A percentile compares a stretch with the other conserved stretches of the same genome.
These are phyloP conservation scores for Nestor notabilis DNA, from an alignment of 2,113 vertebrate genomes.

Conservation along the genomic window DNA sequence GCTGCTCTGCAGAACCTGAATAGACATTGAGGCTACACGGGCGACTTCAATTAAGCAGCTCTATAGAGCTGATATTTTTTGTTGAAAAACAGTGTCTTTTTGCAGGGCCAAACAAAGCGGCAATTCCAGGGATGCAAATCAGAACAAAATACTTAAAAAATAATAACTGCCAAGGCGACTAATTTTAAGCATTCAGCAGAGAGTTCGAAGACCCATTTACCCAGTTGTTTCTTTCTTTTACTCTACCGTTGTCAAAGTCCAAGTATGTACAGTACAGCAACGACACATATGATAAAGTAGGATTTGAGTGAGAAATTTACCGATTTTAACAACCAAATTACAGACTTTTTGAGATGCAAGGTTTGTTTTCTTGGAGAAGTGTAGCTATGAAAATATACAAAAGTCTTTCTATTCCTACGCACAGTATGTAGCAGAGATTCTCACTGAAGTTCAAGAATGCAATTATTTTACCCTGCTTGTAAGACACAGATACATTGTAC, in stretches of 20 bases:
- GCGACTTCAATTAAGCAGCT: conserved; percentile 28
- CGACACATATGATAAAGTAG: background rate
- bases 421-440: conserved; percentile 14
- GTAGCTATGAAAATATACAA: conserved; percentile 14
- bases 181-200: background rate
- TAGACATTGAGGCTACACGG: conserved; percentile 13
- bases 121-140: conserved; percentile 19
- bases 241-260: background rate
- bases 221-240: background rate
- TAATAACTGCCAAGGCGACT: background rate
- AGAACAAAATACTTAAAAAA: conserved; percentile 35
- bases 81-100: conserved; percentile 53
- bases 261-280: background rate
- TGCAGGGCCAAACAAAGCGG: conserved; percentile 22
- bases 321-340: background rate
- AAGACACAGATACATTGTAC: conserved; percentile 3
- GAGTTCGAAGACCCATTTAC: conserved; percentile 1
- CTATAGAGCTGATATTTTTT: conserved; percentile 24
- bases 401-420: conserved; percentile 43
- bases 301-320: conserved; percentile 14
- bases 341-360: background rate
- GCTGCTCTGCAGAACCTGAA: conserved; percentile 58
- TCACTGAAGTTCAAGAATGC: background rate
- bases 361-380: background rate
- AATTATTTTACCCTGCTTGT: conserved; percentile 1